phyloP scores from a whole-genome alignment of 2,113 vertebrate genomes.

The Halcyon malimbica region DNA sequence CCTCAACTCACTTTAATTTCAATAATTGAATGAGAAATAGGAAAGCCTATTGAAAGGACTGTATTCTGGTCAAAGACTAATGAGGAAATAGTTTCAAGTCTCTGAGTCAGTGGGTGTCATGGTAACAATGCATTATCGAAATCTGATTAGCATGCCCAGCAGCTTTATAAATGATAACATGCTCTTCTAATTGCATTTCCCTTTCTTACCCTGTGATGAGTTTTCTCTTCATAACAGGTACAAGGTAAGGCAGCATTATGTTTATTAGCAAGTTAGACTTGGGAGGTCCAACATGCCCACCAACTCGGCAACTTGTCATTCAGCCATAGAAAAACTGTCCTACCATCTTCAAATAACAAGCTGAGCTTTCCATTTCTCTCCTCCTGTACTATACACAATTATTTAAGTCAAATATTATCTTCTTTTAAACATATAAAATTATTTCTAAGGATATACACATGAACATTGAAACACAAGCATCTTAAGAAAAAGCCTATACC shows the following conservation, averaged over 20 bases:
- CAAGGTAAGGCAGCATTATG: not conserved
- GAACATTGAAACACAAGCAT: not conserved
- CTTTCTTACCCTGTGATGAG: slow-evolving; percentile 30
- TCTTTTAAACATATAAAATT: not conserved
- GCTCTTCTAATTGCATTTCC: slow-evolving; percentile 63
- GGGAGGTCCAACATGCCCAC: not conserved
- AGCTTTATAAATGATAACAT: slow-evolving; percentile 55
- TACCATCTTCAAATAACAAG: not conserved
- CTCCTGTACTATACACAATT: not conserved
- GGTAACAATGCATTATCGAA: slow-evolving; percentile 76
- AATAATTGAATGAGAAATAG: slow-evolving; percentile 74
- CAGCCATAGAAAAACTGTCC: not conserved
- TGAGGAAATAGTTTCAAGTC: slow-evolving; percentile 72
- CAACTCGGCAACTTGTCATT: not conserved
- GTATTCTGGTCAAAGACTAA: slow-evolving; percentile 77
- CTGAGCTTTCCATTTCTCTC: not conserved
- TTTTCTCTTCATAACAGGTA: slow-evolving; percentile 43
- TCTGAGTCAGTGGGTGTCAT: slow-evolving; percentile 73
- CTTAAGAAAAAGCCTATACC: not conserved
- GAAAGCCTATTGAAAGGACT: slow-evolving; percentile 72
- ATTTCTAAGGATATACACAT: not conserved
- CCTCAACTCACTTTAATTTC: slow-evolving; percentile 74
- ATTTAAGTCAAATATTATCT: not conserved
- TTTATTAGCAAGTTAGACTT: slow-evolving; percentile 23
- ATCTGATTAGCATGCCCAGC: slow-evolving; percentile 77